These are phyloP conservation scores for Nymphicus hollandicus DNA, from an alignment of 2,113 vertebrate genomes.

Conservation along the genomic window DNA sequence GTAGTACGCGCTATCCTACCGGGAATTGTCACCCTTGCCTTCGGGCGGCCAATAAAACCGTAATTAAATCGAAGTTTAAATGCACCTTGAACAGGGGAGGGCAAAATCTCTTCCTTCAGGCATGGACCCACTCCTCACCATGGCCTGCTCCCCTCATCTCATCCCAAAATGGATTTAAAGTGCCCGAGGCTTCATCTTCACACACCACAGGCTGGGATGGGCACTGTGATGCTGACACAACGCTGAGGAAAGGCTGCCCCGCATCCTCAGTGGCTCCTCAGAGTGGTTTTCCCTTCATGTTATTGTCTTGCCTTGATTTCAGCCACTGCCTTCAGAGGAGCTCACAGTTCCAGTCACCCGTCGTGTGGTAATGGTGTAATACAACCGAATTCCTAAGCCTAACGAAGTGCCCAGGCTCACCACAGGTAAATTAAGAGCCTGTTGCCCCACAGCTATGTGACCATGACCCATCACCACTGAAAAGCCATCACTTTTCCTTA, in stretches of 20 bases:
- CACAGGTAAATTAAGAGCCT: background rate
- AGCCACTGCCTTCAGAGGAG: accelerated
- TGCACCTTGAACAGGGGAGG: too few species aligned
- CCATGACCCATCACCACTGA: accelerated
- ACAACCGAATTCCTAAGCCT: accelerated
- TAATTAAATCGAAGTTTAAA: background rate
- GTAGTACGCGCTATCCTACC: accelerated
- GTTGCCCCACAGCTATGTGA: accelerated
- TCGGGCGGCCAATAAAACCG: accelerated
- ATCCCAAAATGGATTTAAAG: accelerated
- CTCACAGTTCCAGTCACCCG: background rate
- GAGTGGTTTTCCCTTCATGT: accelerated
- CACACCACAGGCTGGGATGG: background rate
- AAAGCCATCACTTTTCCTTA: background rate
- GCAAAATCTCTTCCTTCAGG: accelerated
- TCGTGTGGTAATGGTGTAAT: too few species aligned
- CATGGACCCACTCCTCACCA: background rate
- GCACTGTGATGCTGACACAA: too few species aligned
- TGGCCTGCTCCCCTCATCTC: accelerated
- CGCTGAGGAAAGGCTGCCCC: background rate
- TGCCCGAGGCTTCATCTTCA: accelerated
- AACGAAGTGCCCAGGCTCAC: background rate
- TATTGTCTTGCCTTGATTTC: background rate
- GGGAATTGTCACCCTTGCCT: background rate
- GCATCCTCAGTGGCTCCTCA: accelerated